These are phyloP conservation scores for Calonectris borealis DNA, from an alignment of 2,113 vertebrate genomes.

Conservation along the genomic window DNA sequence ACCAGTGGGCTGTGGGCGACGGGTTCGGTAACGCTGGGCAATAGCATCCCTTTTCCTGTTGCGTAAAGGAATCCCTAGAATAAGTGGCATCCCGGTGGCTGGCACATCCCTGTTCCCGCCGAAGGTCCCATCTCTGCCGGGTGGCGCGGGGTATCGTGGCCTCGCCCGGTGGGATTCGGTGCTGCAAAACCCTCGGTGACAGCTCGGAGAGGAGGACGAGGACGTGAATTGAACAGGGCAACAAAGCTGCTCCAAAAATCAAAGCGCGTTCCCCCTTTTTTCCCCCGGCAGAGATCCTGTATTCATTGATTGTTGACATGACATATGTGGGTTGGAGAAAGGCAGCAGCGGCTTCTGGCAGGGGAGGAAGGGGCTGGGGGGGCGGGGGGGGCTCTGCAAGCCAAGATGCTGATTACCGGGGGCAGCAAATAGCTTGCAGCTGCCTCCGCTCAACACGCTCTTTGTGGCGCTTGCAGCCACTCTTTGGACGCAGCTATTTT, in stretches of 20 bases:
- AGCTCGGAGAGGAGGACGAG: background rate
- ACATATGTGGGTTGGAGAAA: constrained; percentile 50
- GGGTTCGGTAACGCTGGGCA: background rate
- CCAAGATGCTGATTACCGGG: constrained; percentile 37
- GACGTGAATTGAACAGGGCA: background rate
- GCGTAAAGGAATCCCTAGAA: background rate
- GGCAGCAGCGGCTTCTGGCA: background rate
- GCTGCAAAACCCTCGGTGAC: background rate
- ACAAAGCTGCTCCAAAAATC: constrained; percentile 12
- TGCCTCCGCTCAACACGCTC: constrained; percentile 37
- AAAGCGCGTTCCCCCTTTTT: background rate
- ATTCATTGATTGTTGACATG: constrained; percentile 42
- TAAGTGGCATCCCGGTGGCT: background rate
- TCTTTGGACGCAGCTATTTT: constrained; percentile 67
- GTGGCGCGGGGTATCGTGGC: background rate
- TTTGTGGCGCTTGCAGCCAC: constrained; percentile 30
- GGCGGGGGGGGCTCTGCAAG: background rate
- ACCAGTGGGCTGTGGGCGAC: background rate
- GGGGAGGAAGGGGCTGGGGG: too few relatives aligned
- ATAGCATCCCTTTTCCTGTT: background rate
- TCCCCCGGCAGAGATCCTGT: background rate
- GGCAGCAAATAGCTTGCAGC: constrained; percentile 59
- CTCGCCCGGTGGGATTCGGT: background rate
- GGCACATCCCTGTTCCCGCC: background rate
- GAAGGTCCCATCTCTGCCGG: background rate